Percentiles rank a stretch among this genome's conserved stretches.
These are phyloP conservation scores for Fulica atra DNA, from an alignment of 2,113 vertebrate species.

Conservation along the genomic window DNA sequence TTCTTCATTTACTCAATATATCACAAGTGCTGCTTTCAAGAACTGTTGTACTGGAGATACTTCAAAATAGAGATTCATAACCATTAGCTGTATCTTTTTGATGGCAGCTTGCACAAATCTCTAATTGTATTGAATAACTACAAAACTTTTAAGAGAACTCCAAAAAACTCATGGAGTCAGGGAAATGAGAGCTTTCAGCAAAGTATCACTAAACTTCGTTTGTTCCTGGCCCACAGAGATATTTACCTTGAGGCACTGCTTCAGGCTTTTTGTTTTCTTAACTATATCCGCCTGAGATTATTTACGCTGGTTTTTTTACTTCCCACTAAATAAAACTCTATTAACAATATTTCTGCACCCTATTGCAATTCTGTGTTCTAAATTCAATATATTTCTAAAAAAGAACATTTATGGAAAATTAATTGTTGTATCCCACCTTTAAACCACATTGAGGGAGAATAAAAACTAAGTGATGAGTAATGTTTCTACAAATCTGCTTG, in stretches of 20 bases:
- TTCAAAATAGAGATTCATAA: background rate
- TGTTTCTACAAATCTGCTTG: background rate
- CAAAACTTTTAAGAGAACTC: background rate
- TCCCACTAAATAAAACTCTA: background rate
- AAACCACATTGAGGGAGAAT: background rate
- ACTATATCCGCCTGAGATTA: background rate
- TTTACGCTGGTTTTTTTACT: background rate
- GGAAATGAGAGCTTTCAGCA: background rate
- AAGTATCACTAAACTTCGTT: conserved; percentile 1
- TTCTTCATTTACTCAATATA: background rate
- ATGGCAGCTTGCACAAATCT: background rate
- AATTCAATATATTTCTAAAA: background rate
- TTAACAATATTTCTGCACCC: background rate
- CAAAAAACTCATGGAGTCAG: background rate
- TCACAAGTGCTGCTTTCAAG: background rate
- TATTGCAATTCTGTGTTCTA: background rate
- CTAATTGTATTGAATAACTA: background rate
- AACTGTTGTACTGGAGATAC: background rate
- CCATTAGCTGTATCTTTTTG: background rate
- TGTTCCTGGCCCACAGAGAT: conserved; percentile 14
- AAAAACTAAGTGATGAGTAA: background rate
- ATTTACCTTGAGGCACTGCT: background rate
- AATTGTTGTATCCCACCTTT: background rate
- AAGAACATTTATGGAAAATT: background rate
- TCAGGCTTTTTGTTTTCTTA: background rate